Conservation (phyloP, 2,888 invertebrate species). For the Phania funesta region DNA sequence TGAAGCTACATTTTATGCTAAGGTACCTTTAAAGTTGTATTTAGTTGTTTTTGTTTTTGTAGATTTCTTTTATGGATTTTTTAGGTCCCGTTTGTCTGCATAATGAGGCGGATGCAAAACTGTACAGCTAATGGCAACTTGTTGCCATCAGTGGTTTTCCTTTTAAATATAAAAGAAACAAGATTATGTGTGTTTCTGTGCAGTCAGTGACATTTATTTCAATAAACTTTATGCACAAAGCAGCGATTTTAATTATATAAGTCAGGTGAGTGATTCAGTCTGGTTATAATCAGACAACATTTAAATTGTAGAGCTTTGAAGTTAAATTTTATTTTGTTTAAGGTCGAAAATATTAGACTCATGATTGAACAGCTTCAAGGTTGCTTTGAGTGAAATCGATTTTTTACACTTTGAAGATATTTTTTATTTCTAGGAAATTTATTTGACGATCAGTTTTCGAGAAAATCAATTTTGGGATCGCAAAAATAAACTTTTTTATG, state of each 20-base stretch:
- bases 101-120: not conserved
- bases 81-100: not conserved
- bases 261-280: not conserved
- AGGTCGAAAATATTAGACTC: no score
- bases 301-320: no score
- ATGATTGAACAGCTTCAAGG: no score
- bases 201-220: not conserved
- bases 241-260: not conserved
- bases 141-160: not conserved
- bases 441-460: no score
- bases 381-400: no score
- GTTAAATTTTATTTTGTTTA: no score
- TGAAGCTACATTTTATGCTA: not conserved
- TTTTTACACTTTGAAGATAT: no score
- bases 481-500: no score
- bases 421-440: no score
- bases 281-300: no score
- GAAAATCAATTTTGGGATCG: no score
- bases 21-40: not conserved
- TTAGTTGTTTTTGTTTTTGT: not conserved
- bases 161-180: slow-evolving; percentile 4
- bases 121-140: slow-evolving; percentile 12
- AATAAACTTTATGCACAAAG: not conserved
- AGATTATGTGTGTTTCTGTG: not conserved
- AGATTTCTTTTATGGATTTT: slow-evolving; percentile 4